Conservation (phyloP, 2,888 invertebrate genomes). For the Apodemia hepburni region DNA sequence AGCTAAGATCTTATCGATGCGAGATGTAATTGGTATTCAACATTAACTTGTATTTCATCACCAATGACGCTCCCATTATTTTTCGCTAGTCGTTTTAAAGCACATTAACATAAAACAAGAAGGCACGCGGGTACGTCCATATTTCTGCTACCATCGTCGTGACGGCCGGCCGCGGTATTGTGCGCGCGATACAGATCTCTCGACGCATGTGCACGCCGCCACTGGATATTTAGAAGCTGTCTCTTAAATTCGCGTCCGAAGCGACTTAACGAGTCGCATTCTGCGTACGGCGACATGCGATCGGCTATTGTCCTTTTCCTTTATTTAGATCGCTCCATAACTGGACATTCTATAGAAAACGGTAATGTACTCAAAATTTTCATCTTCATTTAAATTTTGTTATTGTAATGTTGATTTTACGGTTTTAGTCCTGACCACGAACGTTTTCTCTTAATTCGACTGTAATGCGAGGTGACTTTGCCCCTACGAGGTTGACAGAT, state of each 20-base stretch:
- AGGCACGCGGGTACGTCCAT: slow-evolving; percentile 65
- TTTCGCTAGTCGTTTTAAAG: slow-evolving; percentile 59
- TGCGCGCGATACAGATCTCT: slow-evolving; percentile 74
- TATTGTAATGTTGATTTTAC: slow-evolving; percentile 14
- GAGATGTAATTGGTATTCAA: slow-evolving; percentile 24
- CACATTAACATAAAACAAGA: slow-evolving; percentile 78
- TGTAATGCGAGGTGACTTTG: slow-evolving; percentile 50
- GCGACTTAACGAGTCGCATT: slow-evolving; percentile 72
- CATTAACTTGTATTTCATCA: slow-evolving; percentile 68
- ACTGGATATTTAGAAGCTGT: slow-evolving; percentile 75
- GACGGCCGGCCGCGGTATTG: slow-evolving; percentile 70
- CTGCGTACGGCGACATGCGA: slow-evolving; percentile 66
- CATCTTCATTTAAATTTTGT: slow-evolving; percentile 13
- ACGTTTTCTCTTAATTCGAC: slow-evolving; percentile 43
- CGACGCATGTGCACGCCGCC: slow-evolving; percentile 65
- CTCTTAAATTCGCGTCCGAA: slow-evolving; percentile 65
- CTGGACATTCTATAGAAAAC: slow-evolving; percentile 34
- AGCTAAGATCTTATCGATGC: slow-evolving; percentile 15
- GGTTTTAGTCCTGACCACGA: slow-evolving; percentile 25
- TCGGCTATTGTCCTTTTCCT: slow-evolving; percentile 59
- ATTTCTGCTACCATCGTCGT: slow-evolving; percentile 75
- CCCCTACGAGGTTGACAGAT: slow-evolving; percentile 53
- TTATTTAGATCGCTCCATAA: slow-evolving; percentile 44
- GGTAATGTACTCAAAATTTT: slow-evolving; percentile 23
- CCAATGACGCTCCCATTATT: slow-evolving; percentile 51